Conservation (phyloP, 2,888 invertebrate genomes). For the Gisinianus flammeolus region DNA sequence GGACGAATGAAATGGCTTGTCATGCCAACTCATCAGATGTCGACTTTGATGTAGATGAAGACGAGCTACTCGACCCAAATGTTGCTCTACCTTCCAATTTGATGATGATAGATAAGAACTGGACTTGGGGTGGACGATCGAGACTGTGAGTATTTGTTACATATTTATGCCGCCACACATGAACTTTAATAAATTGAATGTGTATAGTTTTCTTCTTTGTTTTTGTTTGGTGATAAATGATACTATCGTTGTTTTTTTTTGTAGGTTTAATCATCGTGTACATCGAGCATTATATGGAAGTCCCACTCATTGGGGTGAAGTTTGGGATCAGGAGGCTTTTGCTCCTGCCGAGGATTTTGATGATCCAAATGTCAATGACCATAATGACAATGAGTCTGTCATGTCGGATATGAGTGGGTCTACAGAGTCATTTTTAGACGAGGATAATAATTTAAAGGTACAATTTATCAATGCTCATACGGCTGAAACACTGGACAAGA, state of each 20-base stretch:
- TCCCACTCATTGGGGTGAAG: conserved; percentile 59
- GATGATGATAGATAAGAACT: conserved; percentile 64
- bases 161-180: neutral
- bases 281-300: conserved; percentile 58
- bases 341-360: conserved; percentile 57
- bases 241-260: neutral
- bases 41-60: conserved; percentile 59
- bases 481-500: conserved; percentile 72
- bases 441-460: conserved; percentile 68
- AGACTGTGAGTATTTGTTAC: conserved; percentile 47
- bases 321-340: conserved; percentile 59
- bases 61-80: conserved; percentile 62
- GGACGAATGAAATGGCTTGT: conserved; percentile 87
- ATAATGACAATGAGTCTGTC: conserved; percentile 65
- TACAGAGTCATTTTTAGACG: conserved; percentile 57
- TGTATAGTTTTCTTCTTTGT: neutral
- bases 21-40: conserved; percentile 58
- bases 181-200: neutral
- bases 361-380: conserved; percentile 59
- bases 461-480: conserved; percentile 84
- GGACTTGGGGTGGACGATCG: conserved; percentile 58
- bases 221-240: neutral
- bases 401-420: conserved; percentile 58
- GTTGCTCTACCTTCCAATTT: conserved; percentile 70
- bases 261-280: conserved; percentile 57